Evolutionary conservation across 2,113 vertebrate genomes (phyloP).

Genomic region (Toxostoma redivivum): DNA sequence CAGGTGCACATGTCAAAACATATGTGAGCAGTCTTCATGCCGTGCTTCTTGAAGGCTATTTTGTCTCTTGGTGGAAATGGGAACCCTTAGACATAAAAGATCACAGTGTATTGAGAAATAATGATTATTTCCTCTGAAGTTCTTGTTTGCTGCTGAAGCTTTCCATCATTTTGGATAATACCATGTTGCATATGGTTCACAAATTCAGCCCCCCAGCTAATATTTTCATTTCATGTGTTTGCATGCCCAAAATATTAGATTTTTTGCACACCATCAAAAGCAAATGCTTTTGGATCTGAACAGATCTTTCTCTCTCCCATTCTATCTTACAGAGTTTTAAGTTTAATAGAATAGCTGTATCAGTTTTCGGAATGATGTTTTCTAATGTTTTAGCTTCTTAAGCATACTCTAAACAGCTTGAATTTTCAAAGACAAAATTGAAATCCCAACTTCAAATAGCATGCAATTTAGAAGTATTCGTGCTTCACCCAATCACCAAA

Average conservation of each 20-base stretch:
- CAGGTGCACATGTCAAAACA: neutral
- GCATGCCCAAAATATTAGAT: neutral
- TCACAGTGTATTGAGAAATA: neutral
- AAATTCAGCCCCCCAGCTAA: neutral
- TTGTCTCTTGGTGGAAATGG: neutral
- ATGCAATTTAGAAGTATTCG: neutral
- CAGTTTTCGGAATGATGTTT: neutral
- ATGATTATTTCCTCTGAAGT: neutral
- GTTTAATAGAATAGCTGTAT: neutral
- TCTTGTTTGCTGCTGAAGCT: neutral
- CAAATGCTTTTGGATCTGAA: neutral
- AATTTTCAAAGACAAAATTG: constrained; percentile 27
- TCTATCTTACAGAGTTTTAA: neutral
- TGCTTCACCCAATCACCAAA: neutral
- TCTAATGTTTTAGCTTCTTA: constrained; percentile 7
- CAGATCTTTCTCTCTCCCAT: neutral
- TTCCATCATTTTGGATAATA: neutral
- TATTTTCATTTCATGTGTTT: constrained; percentile 13
- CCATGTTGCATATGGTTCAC: neutral
- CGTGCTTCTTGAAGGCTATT: neutral
- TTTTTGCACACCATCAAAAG: neutral
- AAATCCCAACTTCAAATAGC: constrained; percentile 22
- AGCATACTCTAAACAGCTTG: neutral
- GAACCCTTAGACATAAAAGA: neutral
- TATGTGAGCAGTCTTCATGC: neutral